Percentiles rank a stretch among this genome's conserved stretches.
Evolutionary conservation across 2,797 vertebrate genomes (phyloP).

Genomic region (Cirrhinus mrigala): DNA sequence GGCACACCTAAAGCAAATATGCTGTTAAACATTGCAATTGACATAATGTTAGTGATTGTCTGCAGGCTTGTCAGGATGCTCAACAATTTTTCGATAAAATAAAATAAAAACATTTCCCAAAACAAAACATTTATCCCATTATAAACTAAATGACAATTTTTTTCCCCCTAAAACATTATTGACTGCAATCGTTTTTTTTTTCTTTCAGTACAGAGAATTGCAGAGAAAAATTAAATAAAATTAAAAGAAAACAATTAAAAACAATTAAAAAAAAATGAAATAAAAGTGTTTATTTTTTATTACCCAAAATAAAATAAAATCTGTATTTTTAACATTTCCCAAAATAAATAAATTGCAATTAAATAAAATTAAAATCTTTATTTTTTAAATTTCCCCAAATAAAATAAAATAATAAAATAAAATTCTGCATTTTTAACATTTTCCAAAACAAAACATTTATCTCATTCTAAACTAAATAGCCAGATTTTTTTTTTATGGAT

Average conservation of each 20-base stretch:
- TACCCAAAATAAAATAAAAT: neutral
- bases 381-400: neutral
- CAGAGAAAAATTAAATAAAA: too few relatives aligned
- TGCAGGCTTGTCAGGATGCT: neutral
- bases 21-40: neutral
- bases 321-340: neutral
- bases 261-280: too few relatives aligned
- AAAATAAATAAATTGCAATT: neutral
- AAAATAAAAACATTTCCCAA: neutral
- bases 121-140: neutral
- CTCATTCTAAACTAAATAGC: neutral
- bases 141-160: too few relatives aligned
- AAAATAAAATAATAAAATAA: neutral
- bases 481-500: neutral
- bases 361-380: neutral
- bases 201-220: too few relatives aligned
- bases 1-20: too few relatives aligned
- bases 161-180: too few relatives aligned
- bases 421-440: neutral
- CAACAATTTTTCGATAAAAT: neutral
- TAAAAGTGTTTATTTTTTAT: too few relatives aligned
- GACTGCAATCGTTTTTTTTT: too few relatives aligned
- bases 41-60: neutral
- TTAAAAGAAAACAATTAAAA: too few relatives aligned
- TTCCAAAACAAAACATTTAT: neutral